Base-by-base conservation (phyloP, 2,888 invertebrate genomes). In the Glyphotaelius pellucidus region DNA sequence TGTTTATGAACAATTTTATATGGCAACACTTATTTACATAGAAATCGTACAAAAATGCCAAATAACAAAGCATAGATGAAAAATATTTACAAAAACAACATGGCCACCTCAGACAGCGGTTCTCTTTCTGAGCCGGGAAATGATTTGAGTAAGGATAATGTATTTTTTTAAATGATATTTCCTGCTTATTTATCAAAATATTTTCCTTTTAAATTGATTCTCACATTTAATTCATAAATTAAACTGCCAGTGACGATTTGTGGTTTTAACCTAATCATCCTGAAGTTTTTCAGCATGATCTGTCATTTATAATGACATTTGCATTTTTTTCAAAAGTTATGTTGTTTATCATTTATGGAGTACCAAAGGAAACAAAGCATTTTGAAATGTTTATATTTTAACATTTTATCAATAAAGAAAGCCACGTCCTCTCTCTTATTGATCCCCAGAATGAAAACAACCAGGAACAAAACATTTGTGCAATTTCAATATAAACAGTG, bases 121-220 rank as follows among this genome's bases (percentile, higher is more conserved):
- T 81, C 90, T 79, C 87, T 81, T 35, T 81, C 89, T 81, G 92
- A 92, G 91, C 93, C 93, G 92, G 93, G 92, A 90, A 93, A 93
- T 90, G 92, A 93, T 91, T 92, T 93, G 88, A 91, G 93, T 93
- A 81, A 91, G 92, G 25, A 80, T n/a, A 52, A 42, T 52, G 31
- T 67, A 32, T 80, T 90, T 90, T n/a, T 90, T 86, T n/a, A 90
- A 12, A 2, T 32, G 12, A 30, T 88, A 35, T 67, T 67, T 31
- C 9, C 15, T 31, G 79, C 30, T 35, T 85, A 38, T 12, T 85
- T 80, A 79, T 52, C n/a, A 25, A 86, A 42, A 42, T 86, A 86
- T 86, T 86, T 30, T 0, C 35, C 11, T 7, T 4, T 86, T 86
- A 3, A 19, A 67, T 67, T 25, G 67, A 67, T 67, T 67, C 67